These are phyloP conservation scores for Alloscopus bannaensis DNA, from an alignment of 2,888 invertebrate genomes.

Conservation along the genomic window DNA sequence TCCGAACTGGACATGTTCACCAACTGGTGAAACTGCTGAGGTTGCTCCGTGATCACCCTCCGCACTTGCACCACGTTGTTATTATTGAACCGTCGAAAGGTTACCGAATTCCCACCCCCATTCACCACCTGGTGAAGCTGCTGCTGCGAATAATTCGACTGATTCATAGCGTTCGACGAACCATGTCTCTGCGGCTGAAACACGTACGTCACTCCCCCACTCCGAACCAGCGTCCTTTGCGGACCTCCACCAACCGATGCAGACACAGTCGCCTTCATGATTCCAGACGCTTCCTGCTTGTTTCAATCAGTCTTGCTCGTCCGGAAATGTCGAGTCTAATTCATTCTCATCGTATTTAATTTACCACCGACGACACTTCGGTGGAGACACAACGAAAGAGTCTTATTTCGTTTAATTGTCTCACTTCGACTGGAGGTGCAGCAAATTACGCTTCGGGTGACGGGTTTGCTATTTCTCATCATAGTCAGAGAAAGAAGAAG, in stretches of 20 bases:
- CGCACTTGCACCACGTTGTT: slow-evolving; percentile 40
- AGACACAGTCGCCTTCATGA: too few relatives aligned
- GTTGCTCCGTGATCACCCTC: slow-evolving; percentile 30
- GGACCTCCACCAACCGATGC: not conserved
- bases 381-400: too few relatives aligned
- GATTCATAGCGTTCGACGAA: not conserved
- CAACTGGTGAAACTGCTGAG: slow-evolving; percentile 5
- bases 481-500: too few relatives aligned
- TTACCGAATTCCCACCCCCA: slow-evolving; percentile 1
- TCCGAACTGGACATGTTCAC: slow-evolving; percentile 19
- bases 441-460: too few relatives aligned
- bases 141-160: not conserved
- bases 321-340: too few relatives aligned
- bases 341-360: too few relatives aligned
- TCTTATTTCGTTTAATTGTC: too few relatives aligned
- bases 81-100: slow-evolving; percentile 28
- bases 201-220: slow-evolving; percentile 25
- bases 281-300: too few relatives aligned
- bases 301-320: too few relatives aligned
- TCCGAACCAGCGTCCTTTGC: not conserved
- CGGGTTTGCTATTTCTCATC: too few relatives aligned
- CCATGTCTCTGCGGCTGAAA: slow-evolving; percentile 5
- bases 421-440: too few relatives aligned
- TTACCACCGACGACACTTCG: too few relatives aligned
- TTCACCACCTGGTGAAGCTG: slow-evolving; percentile 26